Evolutionary conservation across 1,140 invertebrate species (phyloP), one percentile per base, ranked within the genome.

Genomic region (Drosophila mayri): DNA sequence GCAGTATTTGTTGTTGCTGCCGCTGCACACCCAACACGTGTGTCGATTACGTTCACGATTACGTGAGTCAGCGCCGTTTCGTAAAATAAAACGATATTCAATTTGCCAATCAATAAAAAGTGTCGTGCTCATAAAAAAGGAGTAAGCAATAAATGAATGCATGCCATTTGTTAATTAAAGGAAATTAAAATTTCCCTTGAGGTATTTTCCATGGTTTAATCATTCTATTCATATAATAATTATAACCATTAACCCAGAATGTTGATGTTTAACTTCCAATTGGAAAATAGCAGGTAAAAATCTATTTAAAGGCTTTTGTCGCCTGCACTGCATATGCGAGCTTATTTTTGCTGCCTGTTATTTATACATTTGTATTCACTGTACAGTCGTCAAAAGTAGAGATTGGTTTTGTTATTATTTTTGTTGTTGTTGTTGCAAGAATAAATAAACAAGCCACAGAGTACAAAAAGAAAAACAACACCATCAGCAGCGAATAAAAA

Each of bases 401-500:
- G 61, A 30, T 40, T 18, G 32, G 20, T 64, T 35, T 40, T 86
- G 49, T 18, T 52, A 57, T 52, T 70, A 50, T 43, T 47, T 60
- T 37, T 54, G 49, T 38, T 60, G 76, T 64, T 70, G 76, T 55
- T 82, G 65, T 87, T 87, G 76, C 73, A 80, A 83, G 83, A 83
- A 78, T 70, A 90, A 83, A 87, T 91, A 91, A 87, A 91, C 87
- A 91, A 91, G 81, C 79, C 61, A 40, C 64, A 55, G 52, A 49
- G 47, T 22, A 54, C 14, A 54, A 54, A 38, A 54, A 75, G 40
- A 57, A 67, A n/a, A 47, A 61, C 32, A 66, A 43, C 37, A 70
- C 59, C 78, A 71, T 66, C 74, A 66, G 58, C 64, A 58, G 55
- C 65, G 65, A 74, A 80, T 76, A 86, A 75, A 77, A 70, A 70